Percentiles rank a stretch among this genome's conserved stretches.
Conservation (phyloP, 37 sponge, comb jelly and placozoan species). For the Eunapius fragilis region DNA sequence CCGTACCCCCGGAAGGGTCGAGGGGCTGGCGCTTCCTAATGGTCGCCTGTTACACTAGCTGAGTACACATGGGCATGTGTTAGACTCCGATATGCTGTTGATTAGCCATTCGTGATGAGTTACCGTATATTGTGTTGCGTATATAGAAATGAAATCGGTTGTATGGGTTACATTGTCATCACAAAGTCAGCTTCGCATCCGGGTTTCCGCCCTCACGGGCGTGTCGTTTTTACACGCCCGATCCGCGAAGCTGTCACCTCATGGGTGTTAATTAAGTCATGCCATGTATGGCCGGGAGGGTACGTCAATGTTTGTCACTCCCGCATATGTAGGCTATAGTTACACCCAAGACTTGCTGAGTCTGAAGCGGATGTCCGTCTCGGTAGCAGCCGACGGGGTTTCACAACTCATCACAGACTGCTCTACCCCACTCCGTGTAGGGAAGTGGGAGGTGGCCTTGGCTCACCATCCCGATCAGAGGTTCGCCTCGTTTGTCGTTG, state of each 20-base stretch:
- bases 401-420: neutral
- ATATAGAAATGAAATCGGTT: neutral
- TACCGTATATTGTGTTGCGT: neutral
- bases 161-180: neutral
- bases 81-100: neutral
- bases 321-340: neutral
- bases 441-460: slow-evolving; percentile 1
- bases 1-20: neutral
- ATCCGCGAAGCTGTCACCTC: no score
- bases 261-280: no score
- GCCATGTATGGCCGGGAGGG: no score
- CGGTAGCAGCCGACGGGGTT: neutral
- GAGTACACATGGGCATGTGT: neutral
- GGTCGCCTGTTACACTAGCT: neutral
- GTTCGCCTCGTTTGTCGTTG: neutral
- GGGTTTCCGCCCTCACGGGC: no score
- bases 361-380: slow-evolving; percentile 5
- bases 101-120: neutral
- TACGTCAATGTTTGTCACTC: neutral
- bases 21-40: neutral
- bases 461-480: slow-evolving; percentile 16
- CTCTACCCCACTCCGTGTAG: slow-evolving; percentile 6
- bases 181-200: neutral
- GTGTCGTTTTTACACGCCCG: no score
- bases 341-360: slow-evolving; percentile 16